These are phyloP conservation scores for Limnephilus auricula DNA, from an alignment of 2,888 invertebrate genomes.

Conservation along the genomic window DNA sequence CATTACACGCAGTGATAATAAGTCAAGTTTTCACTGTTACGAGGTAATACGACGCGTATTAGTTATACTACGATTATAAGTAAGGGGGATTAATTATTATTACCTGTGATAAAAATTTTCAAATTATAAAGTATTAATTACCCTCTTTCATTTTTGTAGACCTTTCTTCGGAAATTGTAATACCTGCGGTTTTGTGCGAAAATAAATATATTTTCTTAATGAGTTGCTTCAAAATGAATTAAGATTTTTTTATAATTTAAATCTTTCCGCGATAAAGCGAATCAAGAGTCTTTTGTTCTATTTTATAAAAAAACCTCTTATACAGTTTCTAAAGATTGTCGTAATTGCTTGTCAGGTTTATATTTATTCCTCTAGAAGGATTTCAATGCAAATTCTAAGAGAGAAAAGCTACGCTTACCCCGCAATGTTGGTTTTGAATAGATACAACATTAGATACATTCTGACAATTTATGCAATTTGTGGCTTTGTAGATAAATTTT, in stretches of 20 bases:
- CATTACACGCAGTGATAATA: too few relatives aligned
- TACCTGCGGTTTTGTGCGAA: not conserved
- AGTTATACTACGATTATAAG: too few relatives aligned
- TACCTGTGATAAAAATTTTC: not conserved
- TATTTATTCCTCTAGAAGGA: slow-evolving; percentile 11
- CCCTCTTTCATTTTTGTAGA: not conserved
- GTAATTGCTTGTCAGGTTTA: slow-evolving; percentile 35
- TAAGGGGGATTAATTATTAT: too few relatives aligned
- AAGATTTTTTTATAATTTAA: not conserved
- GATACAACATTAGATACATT: not conserved
- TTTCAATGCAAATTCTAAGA: slow-evolving; percentile 1
- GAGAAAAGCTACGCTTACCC: slow-evolving; percentile 2
- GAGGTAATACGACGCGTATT: too few relatives aligned
- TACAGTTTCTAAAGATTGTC: not conserved
- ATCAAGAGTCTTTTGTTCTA: slow-evolving; percentile 4
- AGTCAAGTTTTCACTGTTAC: too few relatives aligned
- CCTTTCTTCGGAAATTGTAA: not conserved
- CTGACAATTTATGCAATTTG: slow-evolving; percentile 6
- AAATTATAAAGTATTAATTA: not conserved
- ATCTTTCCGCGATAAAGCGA: not conserved
- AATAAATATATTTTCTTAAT: not conserved
- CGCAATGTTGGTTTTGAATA: not conserved
- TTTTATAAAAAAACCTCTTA: not conserved
- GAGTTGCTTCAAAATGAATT: not conserved
- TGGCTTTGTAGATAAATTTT: not conserved